Evolutionary conservation across 1,140 invertebrate species (phyloP), one percentile per base, ranked within the genome.

Genomic region (Ceratosolen solmsi): DNA sequence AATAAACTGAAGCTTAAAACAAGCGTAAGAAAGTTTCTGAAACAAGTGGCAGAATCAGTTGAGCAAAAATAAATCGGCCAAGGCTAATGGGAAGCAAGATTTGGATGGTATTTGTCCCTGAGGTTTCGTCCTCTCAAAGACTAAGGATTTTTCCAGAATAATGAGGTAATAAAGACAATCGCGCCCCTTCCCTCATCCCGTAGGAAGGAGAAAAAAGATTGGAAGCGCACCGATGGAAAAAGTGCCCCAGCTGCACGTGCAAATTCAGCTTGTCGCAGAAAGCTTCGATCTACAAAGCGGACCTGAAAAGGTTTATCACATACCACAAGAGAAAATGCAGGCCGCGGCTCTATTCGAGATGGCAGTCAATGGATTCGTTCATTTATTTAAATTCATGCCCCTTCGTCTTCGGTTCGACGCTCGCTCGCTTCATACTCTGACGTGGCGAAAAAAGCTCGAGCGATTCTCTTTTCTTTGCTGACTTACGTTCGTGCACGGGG

Each of bases 71-170:
- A 15, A 60, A 30, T 2, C 13, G 41, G 13, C 13, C 41, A 46
- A 13, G 13, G 41, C 7, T 46, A 46, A 30, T 60, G 58, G 0
- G n/a, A n/a, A n/a, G n/a, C n/a, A n/a, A n/a, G n/a, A n/a, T n/a
- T n/a, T n/a, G n/a, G n/a, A n/a, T 13, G 7, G 25, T n/a, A n/a
- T 63, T 63, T 17, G 27, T 8, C 27, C 27, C 27, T 36, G 7
- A 2, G 13, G 17, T 51, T 68, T 54, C 27, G 49, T 41, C 60
- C 75, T 68, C 27, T 78, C 46, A 78, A 78, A 78, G 60, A 27
- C 56, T 68, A 65, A 80, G 27, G 60, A 80, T 75, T 80, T 80
- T 80, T 75, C 72, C 46, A 75, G 46, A 41, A 51, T 56, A 63
- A 63, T 27, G 70, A 49, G 27, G 51, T 79, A 79, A 79, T 79